These are phyloP conservation scores for Drosophila grimshawi DNA, from an alignment of 1,140 invertebrate genomes.

Conservation along the genomic window DNA sequence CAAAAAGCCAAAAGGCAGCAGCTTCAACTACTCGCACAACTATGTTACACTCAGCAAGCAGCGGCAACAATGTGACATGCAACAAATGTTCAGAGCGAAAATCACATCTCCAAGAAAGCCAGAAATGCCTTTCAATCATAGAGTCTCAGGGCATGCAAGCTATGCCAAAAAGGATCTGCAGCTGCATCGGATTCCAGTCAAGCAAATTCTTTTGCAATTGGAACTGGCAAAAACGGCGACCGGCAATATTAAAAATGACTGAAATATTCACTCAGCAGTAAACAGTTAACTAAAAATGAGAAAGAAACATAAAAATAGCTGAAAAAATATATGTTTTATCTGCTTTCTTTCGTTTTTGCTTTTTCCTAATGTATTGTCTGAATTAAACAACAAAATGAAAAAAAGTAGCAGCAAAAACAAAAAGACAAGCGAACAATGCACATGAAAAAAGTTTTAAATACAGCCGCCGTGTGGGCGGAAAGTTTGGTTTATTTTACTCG, in stretches of 20 bases:
- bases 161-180: slow-evolving; percentile 34
- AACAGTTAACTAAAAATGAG: slow-evolving; percentile 31
- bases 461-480: slow-evolving; percentile 38
- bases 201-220: slow-evolving; percentile 40
- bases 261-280: slow-evolving; percentile 55
- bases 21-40: slow-evolving; percentile 38
- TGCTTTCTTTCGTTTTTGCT: slow-evolving; percentile 5
- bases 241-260: slow-evolving; percentile 46
- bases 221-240: slow-evolving; percentile 19
- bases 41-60: slow-evolving; percentile 54
- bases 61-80: slow-evolving; percentile 70
- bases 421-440: slow-evolving; percentile 7
- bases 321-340: slow-evolving; percentile 5
- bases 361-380: not conserved
- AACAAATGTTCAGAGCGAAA: slow-evolving; percentile 57
- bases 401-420: slow-evolving; percentile 18
- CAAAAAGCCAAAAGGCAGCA: slow-evolving; percentile 29
- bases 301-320: slow-evolving; percentile 31
- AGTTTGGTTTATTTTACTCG: slow-evolving; percentile 50
- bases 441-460: slow-evolving; percentile 65
- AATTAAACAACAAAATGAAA: slow-evolving; percentile 52
- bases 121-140: slow-evolving; percentile 65
- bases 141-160: slow-evolving; percentile 45
- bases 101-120: slow-evolving; percentile 24
- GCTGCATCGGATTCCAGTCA: slow-evolving; percentile 13